A percentile compares a stretch with the other conserved stretches of the same genome.
phyloP scores from a whole-genome alignment of 2,888 invertebrate species.

The Cantharis rustica region DNA sequence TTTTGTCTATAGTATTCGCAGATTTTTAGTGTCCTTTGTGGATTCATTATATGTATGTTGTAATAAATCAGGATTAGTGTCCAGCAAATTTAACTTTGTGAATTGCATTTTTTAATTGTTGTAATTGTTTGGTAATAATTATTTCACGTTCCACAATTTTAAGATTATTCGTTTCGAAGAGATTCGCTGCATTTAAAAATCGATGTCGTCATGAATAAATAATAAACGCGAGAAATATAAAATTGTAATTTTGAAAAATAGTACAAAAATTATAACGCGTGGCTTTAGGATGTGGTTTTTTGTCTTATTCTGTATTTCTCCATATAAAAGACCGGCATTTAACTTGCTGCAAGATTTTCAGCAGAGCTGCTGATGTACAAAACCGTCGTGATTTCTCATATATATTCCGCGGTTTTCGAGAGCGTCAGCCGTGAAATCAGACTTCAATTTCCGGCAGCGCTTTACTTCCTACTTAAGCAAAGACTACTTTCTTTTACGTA shows the following conservation, averaged over 20 bases:
- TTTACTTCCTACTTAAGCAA: slow-evolving; percentile 30
- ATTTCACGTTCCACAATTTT: background rate
- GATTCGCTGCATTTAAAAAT: background rate
- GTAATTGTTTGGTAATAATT: slow-evolving; percentile 14
- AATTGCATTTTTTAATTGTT: slow-evolving; percentile 25
- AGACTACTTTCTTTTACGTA: slow-evolving; percentile 23
- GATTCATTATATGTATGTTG: slow-evolving; percentile 30
- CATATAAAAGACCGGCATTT: slow-evolving; percentile 8
- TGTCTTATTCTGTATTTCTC: background rate
- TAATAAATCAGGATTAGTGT: slow-evolving; percentile 30
- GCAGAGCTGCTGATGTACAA: slow-evolving; percentile 17
- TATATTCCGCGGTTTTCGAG: slow-evolving; percentile 40
- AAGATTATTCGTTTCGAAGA: background rate
- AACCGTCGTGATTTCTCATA: slow-evolving; percentile 38
- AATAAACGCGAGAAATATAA: background rate
- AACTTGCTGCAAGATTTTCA: slow-evolving; percentile 14
- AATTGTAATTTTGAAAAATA: background rate
- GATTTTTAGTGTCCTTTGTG: slow-evolving; percentile 26
- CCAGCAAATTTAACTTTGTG: slow-evolving; percentile 23
- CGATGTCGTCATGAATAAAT: background rate
- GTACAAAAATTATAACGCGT: background rate
- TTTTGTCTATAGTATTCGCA: slow-evolving; percentile 25
- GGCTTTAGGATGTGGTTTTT: background rate
- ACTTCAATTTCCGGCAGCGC: slow-evolving; percentile 40
- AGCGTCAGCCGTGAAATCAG: slow-evolving; percentile 42